These are phyloP conservation scores for Drosophila stalkeri DNA, from an alignment of 2,888 invertebrate species.

Conservation along the genomic window DNA sequence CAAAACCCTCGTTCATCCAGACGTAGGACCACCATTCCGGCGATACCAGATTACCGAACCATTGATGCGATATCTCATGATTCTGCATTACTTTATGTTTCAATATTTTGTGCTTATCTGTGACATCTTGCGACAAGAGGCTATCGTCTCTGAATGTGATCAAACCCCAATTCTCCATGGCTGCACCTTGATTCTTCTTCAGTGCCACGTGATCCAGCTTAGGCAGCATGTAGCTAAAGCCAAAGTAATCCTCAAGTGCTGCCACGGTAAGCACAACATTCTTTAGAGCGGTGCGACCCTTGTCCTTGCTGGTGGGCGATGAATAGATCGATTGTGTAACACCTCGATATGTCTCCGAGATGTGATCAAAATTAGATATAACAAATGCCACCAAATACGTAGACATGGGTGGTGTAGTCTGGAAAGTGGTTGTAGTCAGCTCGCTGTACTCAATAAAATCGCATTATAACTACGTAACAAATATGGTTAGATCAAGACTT, in stretches of 20 bases:
- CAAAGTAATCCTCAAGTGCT: conserved; percentile 88
- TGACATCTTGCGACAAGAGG: conserved; percentile 81
- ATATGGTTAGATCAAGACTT: conserved; percentile 3
- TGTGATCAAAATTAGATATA: conserved; percentile 87
- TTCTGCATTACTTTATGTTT: conserved; percentile 86
- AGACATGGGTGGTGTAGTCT: conserved; percentile 89
- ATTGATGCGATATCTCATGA: conserved; percentile 90
- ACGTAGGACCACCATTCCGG: conserved; percentile 90
- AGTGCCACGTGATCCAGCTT: conserved; percentile 95
- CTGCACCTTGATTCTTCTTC: conserved; percentile 92
- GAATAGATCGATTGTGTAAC: conserved; percentile 83
- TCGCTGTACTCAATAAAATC: conserved; percentile 42
- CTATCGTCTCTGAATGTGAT: conserved; percentile 87
- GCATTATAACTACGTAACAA: conserved; percentile 4
- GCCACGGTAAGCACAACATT: conserved; percentile 76
- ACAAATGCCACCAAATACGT: conserved; percentile 94
- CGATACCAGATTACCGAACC: conserved; percentile 92
- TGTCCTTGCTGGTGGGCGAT: conserved; percentile 63
- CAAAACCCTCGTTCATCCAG: conserved; percentile 92
- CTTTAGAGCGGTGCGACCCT: conserved; percentile 73
- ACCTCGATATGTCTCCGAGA: conserved; percentile 82
- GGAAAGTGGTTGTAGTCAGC: conserved; percentile 84
- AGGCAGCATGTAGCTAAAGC: conserved; percentile 90
- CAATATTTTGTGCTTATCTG: conserved; percentile 83
- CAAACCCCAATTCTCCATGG: conserved; percentile 98